These are phyloP conservation scores for Capreolus pygargus DNA, from an alignment of 2,113 vertebrate genomes.

Conservation along the genomic window DNA sequence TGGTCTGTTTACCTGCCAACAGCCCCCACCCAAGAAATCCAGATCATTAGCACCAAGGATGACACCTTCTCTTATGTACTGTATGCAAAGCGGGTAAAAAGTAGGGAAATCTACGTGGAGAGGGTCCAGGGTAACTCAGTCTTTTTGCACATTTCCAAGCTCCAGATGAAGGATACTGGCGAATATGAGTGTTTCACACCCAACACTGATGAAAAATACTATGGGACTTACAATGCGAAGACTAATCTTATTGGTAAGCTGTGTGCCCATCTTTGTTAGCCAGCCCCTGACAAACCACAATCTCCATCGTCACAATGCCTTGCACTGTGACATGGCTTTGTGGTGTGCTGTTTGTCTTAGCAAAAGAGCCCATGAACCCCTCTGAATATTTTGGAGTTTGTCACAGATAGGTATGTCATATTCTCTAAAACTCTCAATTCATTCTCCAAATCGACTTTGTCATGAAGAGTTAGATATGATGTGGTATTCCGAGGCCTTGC, in stretches of 20 bases:
- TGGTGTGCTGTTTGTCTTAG: not conserved
- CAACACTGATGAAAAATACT: slow-evolving; percentile 68
- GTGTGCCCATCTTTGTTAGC: no score
- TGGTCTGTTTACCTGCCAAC: slow-evolving; percentile 74
- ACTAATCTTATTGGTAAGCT: slow-evolving; percentile 83
- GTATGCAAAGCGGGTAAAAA: slow-evolving; percentile 29
- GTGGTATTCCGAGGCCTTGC: not conserved
- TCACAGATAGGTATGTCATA: not conserved
- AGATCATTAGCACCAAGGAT: slow-evolving; percentile 80
- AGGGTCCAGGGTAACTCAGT: slow-evolving; percentile 73
- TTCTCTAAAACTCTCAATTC: not conserved
- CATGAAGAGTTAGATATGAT: not conserved
- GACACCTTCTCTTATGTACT: slow-evolving; percentile 40
- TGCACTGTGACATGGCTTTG: not conserved
- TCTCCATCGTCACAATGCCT: accelerated
- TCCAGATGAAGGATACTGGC: slow-evolving; percentile 81
- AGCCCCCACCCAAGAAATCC: not conserved
- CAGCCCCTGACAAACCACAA: not conserved
- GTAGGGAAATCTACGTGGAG: slow-evolving; percentile 73
- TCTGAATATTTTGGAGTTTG: not conserved
- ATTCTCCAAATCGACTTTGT: not conserved
- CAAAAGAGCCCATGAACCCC: not conserved
- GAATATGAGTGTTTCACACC: slow-evolving; percentile 87
- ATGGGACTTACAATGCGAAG: slow-evolving; percentile 85
- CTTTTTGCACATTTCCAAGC: slow-evolving; percentile 78